Percentiles rank a stretch among this genome's conserved stretches.
Evolutionary conservation across 30 jellyfish, hydroid and myxozoan species (phyloP).

Genomic region (Mastigias papua): DNA sequence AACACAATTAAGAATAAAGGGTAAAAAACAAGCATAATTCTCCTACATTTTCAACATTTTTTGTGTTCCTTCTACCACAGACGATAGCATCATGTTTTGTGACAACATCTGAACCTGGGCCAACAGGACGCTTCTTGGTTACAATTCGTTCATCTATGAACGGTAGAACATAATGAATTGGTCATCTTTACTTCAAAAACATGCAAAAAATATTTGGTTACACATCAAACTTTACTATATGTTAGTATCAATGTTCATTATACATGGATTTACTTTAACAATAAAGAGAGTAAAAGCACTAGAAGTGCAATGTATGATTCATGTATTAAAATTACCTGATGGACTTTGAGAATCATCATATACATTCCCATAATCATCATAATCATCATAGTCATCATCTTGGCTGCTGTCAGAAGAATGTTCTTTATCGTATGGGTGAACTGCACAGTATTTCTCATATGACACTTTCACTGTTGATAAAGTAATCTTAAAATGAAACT

Average conservation of each 20-base stretch:
- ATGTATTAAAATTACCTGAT: constrained; percentile 14
- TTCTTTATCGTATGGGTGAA: constrained; percentile 80
- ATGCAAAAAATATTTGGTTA: neutral
- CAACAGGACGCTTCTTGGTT: constrained; percentile 64
- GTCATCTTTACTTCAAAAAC: neutral
- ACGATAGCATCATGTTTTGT: constrained; percentile 90
- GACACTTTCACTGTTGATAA: constrained; percentile 73
- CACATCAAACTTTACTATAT: neutral
- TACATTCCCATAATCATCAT: constrained; percentile 62
- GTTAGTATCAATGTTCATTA: too few relatives aligned
- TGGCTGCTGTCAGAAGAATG: constrained; percentile 54
- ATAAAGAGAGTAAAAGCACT: too few relatives aligned
- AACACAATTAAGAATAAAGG: too few relatives aligned
- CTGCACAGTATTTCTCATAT: constrained; percentile 76
- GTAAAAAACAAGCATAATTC: too few relatives aligned
- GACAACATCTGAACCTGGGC: constrained; percentile 80
- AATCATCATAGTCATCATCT: constrained; percentile 70
- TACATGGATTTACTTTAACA: too few relatives aligned
- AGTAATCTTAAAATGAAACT: too few relatives aligned
- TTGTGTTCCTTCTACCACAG: constrained; percentile 90
- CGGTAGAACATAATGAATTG: neutral
- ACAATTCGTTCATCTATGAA: constrained; percentile 42
- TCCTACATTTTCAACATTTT: constrained; percentile 85
- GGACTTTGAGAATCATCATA: constrained; percentile 44
- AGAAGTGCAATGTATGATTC: too few relatives aligned